Base-by-base conservation (phyloP, 2,797 vertebrate species). In the Falco rusticolus region DNA sequence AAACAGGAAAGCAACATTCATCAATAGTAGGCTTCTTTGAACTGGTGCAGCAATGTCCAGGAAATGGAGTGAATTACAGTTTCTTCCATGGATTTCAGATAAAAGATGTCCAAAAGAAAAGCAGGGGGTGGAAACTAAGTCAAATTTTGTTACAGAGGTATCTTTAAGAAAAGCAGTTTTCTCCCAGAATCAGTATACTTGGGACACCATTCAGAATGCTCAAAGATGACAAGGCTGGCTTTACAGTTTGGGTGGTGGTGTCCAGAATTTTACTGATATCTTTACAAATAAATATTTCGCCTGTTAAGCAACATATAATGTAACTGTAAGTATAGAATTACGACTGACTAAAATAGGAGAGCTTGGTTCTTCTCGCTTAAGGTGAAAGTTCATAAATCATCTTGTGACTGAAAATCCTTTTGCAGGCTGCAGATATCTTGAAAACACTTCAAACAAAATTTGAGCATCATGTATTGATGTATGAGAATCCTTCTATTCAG, bases 401-500 rank as follows among this genome's bases (percentile, higher is more conserved):
- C 60, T 93, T 81, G 28, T 94, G 63, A 84, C 63, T 94, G 29
- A 75, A 94, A 85, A 93, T 96, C 63, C 48, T 89, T 93, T 96
- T 95, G 22, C 98, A 98, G 92, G 98, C 92, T 97, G 98, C 98
- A 95, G 85, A 94, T 84, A 98, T 99, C 92, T 97, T 99, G 63
- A 98, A 98, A 97, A 98, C 98, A 20, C 97, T 99, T 72, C 98
- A 98, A 88, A 98, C 99, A 39, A 99, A 99, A 89, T 98, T 98
- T 94, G 98, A 99, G 61, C 98, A 98, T 53, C 81, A 90, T 56
- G 99, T 99, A 37, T 94, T 99, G 97, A 64, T 98, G 72, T 99
- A 99, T 87, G 99, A 99, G 97, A 98, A 97, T 76, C 81, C 96
- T 13, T 97, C 97, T 60, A 97, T 99, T 90, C 99, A 99, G 97